Evolutionary conservation across 2,797 vertebrate genomes (phyloP).

Genomic region (Cheirogaleus major): DNA sequence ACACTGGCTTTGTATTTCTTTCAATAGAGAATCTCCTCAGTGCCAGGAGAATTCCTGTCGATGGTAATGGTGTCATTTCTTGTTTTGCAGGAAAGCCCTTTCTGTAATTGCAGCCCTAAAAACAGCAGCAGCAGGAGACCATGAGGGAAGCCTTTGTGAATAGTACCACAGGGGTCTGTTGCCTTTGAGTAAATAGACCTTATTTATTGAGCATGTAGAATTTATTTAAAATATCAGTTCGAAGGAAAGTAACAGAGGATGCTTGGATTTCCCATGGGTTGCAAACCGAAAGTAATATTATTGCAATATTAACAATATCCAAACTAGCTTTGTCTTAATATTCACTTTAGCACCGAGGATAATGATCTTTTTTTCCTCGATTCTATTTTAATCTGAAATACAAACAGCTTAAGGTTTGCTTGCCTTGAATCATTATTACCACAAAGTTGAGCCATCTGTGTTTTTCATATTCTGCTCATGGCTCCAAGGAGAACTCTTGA

Average conservation of each 20-base stretch:
- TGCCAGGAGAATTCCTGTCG: conserved; percentile 46
- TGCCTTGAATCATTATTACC: conserved; percentile 73
- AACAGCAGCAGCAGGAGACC: conserved; percentile 38
- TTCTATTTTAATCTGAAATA: conserved; percentile 70
- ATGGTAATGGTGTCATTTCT: conserved; percentile 57
- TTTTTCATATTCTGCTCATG: conserved; percentile 78
- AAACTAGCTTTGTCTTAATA: conserved; percentile 40
- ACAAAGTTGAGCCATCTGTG: conserved; percentile 76
- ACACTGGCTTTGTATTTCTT: conserved; percentile 37
- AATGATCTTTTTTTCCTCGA: background rate
- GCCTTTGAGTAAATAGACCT: conserved; percentile 72
- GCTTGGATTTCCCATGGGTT: conserved; percentile 45
- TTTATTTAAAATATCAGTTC: conserved; percentile 74
- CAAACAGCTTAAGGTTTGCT: conserved; percentile 71
- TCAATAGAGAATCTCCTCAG: conserved; percentile 35
- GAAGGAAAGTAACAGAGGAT: conserved; percentile 22
- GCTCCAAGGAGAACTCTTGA: conserved; percentile 79
- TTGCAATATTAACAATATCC: conserved; percentile 55
- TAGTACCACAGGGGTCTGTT: conserved; percentile 62
- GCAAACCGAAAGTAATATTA: conserved; percentile 45
- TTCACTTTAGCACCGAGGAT: conserved; percentile 45
- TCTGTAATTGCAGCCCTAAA: conserved; percentile 60
- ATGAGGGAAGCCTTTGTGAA: conserved; percentile 67
- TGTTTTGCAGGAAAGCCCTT: conserved; percentile 41
- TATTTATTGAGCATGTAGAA: conserved; percentile 72